These are phyloP conservation scores for Pseudachorutes palmiensis DNA, from an alignment of 1,140 invertebrate genomes.

Conservation along the genomic window DNA sequence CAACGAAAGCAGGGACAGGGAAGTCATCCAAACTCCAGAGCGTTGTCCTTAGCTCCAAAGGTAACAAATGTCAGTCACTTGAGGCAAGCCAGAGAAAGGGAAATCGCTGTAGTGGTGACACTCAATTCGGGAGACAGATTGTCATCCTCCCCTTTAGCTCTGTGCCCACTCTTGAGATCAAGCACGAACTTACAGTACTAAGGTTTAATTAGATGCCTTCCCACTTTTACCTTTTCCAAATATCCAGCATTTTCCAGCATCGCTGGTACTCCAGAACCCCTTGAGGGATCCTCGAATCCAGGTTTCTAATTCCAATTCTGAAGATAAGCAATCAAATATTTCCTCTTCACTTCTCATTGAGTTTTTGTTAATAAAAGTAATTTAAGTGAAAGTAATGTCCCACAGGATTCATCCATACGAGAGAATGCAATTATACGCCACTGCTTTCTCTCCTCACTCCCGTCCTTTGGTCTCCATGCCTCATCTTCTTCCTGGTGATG, in stretches of 20 bases:
- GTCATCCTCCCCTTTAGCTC: no score
- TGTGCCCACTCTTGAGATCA: neutral
- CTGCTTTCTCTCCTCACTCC: no score
- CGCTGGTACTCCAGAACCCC: neutral
- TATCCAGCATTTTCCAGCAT: neutral
- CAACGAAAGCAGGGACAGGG: constrained; percentile 36
- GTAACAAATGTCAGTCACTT: constrained; percentile 8
- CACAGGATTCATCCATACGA: neutral
- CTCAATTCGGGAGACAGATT: no score
- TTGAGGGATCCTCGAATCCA: neutral
- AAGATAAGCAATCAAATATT: neutral
- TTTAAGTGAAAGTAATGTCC: neutral
- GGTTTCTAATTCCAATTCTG: neutral
- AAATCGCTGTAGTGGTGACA: no score
- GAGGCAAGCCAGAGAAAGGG: no score
- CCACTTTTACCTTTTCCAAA: neutral
- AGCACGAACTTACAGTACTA: neutral
- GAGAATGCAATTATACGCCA: neutral
- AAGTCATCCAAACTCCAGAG: constrained; percentile 32
- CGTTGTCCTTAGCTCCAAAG: constrained; percentile 35
- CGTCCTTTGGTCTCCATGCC: neutral
- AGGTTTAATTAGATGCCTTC: neutral
- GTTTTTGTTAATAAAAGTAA: no score
- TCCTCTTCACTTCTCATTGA: neutral
- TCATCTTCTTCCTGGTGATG: neutral